Base-by-base conservation (phyloP, 1,140 invertebrate species). In the Atta cephalotes region DNA sequence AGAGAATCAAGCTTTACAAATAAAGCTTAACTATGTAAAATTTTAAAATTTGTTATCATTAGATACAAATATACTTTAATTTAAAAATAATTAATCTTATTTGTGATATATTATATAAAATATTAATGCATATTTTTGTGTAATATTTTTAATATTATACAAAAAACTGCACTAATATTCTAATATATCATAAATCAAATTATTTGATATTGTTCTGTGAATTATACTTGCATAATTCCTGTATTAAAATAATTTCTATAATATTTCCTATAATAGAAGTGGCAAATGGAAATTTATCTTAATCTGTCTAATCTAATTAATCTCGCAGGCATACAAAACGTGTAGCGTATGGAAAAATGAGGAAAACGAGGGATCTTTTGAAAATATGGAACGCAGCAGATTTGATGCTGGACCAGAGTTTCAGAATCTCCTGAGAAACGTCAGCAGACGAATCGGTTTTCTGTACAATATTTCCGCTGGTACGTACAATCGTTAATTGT, bases 371-470 rank as follows among this genome's bases (percentile, higher is more conserved):
- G 86, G 95, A 74, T 89, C 94, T 7, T 90, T 89, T 7, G 86
- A 91, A 1, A 66, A 90, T 18, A 81, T 88, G 60, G 95, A 96
- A 88, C 88, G 91, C 35, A 87, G 87, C 4, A 93, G 90, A 79
- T 96, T 96, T 90, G 87, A 93, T 2, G 65, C 92, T 49, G 94
- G 94, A 45, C 45, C 90, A 0, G 92, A 95, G n/a, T 94, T 96
- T 85, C 88, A 92, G 45, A 92, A 92, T 79, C 89, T 96, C 25
- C 39, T 94, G 14, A 71, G 92, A 25, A 95, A 95, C 79, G 94
- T 96, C 4, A 95, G 93, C 45, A 82, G 86, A 21, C 94, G 95
- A 31, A 92, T 96, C 3, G 95, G 95, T 45, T 95, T 96, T 56
- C 72, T 89, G 39, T 92, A 95, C 31, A 62, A 87, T 60, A 85